Base-by-base conservation (phyloP, 2,888 invertebrate genomes). In the Rhamnusium bicolor region DNA sequence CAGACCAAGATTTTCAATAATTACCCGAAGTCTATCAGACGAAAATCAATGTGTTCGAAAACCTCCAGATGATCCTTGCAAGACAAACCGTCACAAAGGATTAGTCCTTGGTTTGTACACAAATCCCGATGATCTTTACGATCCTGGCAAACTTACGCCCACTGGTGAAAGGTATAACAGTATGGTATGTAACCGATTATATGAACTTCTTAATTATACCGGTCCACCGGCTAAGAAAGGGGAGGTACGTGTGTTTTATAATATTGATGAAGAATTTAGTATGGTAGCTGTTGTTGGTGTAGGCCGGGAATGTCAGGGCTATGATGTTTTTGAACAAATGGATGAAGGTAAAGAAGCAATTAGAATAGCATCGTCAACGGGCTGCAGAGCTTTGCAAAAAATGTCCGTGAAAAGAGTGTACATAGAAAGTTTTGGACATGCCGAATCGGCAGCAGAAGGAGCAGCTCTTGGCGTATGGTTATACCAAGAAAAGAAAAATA, bases 361-460 rank as follows among this genome's bases (percentile, higher is more conserved):
- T 69, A 88, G 95, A 69, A 89, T 91, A 65, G 95, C 94, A 0
- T 90, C 94, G 0, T 92, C 91, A 0, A 88, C 88, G 1, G 94
- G 92, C 0, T 90, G 91, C 18, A 88, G 87, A 74, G 90, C 91
- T 1, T 86, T 94, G 8, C 90, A 91, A 49, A 82, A 87, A 1
- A 85, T 92, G 14, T 86, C 88, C 51, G 90, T 92, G 0, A 89
- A 88, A 58, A 86, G 89, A 24, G 91, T 96, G 32, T 90, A 91
- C 74, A 89, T 96, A 0, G 96, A 96, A 84, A 92, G 93, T 18
- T 94, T 95, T 83, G 94, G 93, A 7, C 91, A 93, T 83, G 92
- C 95, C 0, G 94, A 94, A 85, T 94, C 94, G 1, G 92, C 95
- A 0, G 95, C 95, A 0, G 96, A 96, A 86, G 96, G 95, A 1